Evolutionary conservation across 2,113 vertebrate species (phyloP).

Genomic region (Esox niger): DNA sequence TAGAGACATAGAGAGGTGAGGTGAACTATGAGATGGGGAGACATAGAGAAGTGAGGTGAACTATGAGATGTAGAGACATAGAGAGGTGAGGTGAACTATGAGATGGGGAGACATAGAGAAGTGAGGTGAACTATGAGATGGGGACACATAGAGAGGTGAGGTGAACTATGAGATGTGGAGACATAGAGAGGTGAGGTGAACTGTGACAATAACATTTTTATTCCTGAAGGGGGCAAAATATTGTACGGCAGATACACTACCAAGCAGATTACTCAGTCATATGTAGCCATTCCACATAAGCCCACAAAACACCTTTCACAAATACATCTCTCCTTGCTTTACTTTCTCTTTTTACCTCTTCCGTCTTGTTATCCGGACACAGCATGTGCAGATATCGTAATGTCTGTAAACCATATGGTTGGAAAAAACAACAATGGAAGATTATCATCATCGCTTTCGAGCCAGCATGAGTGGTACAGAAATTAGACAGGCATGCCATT

Average conservation of each 20-base stretch:
- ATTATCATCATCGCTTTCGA: not conserved
- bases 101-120: too few relatives aligned
- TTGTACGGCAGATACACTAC: not conserved
- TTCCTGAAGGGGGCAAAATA: not conserved
- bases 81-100: too few relatives aligned
- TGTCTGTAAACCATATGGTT: not conserved
- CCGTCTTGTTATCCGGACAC: not conserved
- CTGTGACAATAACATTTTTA: not conserved
- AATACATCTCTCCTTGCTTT: not conserved
- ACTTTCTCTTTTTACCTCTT: not conserved
- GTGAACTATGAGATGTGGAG: too few relatives aligned
- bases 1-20: too few relatives aligned
- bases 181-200: too few relatives aligned
- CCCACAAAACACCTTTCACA: not conserved
- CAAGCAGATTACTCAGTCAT: not conserved
- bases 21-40: too few relatives aligned
- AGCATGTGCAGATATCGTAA: not conserved
- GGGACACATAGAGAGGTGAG: too few relatives aligned
- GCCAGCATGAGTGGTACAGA: not conserved
- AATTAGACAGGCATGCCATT: not conserved
- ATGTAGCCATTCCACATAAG: not conserved
- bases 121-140: too few relatives aligned
- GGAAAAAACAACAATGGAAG: not conserved
- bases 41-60: too few relatives aligned
- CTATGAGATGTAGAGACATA: too few relatives aligned